A percentile compares a stretch with the other conserved stretches of the same genome.
phyloP scores from a whole-genome alignment of 2,888 invertebrate species.

The Vesta saturnalis region DNA sequence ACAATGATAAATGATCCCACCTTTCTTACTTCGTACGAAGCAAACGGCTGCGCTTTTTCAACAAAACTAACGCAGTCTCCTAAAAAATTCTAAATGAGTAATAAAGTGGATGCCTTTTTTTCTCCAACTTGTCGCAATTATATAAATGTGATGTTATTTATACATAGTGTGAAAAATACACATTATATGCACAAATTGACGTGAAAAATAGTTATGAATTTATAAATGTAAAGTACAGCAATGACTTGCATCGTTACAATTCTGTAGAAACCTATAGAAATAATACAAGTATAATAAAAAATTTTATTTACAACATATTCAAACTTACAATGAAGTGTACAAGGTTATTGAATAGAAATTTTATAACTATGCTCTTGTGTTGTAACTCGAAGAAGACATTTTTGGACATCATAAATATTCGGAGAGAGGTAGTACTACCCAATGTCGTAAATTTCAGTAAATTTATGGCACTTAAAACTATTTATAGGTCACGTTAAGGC shows the following conservation, averaged over 20 bases:
- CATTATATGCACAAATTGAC: not conserved
- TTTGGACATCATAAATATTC: conserved; percentile 28
- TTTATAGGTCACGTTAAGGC: conserved; percentile 17
- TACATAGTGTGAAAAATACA: not conserved
- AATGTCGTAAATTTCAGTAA: conserved; percentile 17
- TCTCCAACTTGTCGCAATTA: not conserved
- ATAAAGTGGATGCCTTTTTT: no score
- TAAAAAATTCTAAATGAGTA: not conserved
- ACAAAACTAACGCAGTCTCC: conserved; percentile 13
- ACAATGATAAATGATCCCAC: conserved; percentile 46
- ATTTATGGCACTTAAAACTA: conserved; percentile 20
- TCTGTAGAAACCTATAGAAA: not conserved
- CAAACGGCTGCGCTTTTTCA: conserved; percentile 9
- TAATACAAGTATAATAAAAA: conserved; percentile 14
- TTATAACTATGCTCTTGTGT: conserved; percentile 18
- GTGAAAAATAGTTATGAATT: no score
- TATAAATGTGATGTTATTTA: conserved; percentile 1
- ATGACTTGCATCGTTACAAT: conserved; percentile 5
- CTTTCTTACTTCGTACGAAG: conserved; percentile 19
- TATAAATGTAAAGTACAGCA: conserved; percentile 3
- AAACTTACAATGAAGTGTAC: not conserved
- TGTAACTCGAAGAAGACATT: conserved; percentile 14
- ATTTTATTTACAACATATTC: conserved; percentile 20
- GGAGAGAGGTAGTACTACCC: conserved; percentile 7
- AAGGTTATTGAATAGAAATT: not conserved